Conservation (phyloP, 2,113 vertebrate genomes). For the Anas platyrhynchos region DNA sequence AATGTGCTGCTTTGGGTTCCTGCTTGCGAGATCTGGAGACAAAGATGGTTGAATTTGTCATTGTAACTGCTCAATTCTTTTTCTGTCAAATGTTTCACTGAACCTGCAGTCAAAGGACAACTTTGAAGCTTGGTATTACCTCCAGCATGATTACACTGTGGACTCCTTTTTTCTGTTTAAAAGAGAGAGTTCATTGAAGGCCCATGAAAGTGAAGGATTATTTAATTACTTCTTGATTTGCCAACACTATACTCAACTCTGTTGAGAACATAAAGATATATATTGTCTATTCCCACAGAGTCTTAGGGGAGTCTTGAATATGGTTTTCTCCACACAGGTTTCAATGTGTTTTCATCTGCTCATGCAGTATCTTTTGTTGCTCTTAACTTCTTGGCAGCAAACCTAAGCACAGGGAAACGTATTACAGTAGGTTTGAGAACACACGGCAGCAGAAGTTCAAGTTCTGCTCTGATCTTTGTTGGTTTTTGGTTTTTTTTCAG, state of each 20-base stretch:
- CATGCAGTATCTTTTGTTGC: neutral
- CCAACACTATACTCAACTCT: neutral
- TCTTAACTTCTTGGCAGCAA: neutral
- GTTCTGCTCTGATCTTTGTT: neutral
- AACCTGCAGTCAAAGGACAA: neutral
- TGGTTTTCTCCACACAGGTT: neutral
- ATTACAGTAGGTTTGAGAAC: neutral
- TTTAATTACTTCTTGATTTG: slow-evolving; percentile 54
- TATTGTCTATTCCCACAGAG: neutral
- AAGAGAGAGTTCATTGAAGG: slow-evolving; percentile 16
- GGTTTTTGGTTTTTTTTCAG: neutral
- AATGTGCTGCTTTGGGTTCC: neutral
- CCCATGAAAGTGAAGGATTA: slow-evolving; percentile 29
- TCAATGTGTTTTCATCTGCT: neutral
- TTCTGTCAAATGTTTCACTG: neutral
- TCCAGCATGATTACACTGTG: neutral
- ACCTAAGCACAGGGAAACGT: neutral
- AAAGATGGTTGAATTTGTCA: neutral
- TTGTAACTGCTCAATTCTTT: neutral
- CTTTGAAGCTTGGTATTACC: slow-evolving; percentile 7
- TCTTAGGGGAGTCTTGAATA: neutral
- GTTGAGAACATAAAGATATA: neutral
- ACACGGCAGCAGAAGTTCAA: neutral
- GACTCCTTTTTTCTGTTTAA: neutral
- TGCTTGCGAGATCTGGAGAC: neutral